Base-by-base conservation (phyloP, 2,113 vertebrate genomes). In the Amblyornis subalaris region DNA sequence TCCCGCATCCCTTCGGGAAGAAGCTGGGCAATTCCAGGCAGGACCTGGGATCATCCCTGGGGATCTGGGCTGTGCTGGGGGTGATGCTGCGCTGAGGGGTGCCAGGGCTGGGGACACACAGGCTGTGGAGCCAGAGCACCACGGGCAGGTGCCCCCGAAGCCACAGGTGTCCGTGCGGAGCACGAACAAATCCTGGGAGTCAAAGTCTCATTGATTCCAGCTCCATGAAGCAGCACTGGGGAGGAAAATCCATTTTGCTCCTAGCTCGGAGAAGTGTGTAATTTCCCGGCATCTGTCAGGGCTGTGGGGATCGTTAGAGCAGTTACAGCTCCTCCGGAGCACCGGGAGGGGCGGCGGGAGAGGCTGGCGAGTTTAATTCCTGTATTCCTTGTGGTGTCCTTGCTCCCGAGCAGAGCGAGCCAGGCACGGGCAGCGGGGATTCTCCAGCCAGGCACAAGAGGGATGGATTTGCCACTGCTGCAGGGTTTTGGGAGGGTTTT, bases 211-310 rank as follows among this genome's bases (percentile, higher is more conserved):
- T 90, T 13, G 85, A 94, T 88, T 79, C 50, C 54, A 19, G 62
- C 88, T 76, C 85, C 4, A 0, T 0, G 1, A 40, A 83, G 90
- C 71, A 88, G 81, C 71, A 25, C 58, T 14, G 58, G n/a, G 62
- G 85, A 88, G 75, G 77, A 95, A 93, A 94, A 96, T 76, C 93
- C 85, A 90, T 94, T 94, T 91, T 83, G 66, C 85, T 91, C 2
- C 2, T 48, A 60, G 77, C 71, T 85, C 3, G 29, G 93, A 70
- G 78, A 76, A 76, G 88, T 65, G 66, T 76, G 82, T 82, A n/a
- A 73, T 93, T 93, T 83, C 78, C 85, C 54, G 11, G 92, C 66
- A 70, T 91, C 84, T 74, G 66, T 73, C 90, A 70, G 90, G 81
- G 62, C 4, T 3, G 70, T 3, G 71, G 0, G 4, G 85, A 53